Conservation (phyloP, 1,140 invertebrate genomes). For the Apocrypta bakeri region DNA sequence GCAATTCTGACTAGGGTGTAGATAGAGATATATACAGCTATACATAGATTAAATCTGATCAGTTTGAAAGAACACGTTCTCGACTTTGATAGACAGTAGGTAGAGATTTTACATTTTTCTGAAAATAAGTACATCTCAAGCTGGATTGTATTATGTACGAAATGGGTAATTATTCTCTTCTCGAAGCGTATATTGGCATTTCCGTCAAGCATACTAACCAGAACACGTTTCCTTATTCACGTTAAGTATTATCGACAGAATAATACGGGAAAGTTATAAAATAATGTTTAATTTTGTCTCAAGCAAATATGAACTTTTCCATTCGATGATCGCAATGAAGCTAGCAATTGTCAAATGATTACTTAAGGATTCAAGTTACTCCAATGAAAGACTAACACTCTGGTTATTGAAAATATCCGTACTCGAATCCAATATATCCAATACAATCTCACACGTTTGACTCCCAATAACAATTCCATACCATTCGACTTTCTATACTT, state of each 20-base stretch:
- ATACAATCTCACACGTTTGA: too few species aligned
- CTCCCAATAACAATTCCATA: too few species aligned
- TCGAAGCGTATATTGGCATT: neutral
- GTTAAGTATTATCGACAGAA: neutral
- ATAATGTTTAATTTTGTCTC: neutral
- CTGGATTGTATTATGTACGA: neutral
- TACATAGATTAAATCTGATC: neutral
- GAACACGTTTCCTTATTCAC: neutral
- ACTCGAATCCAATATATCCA: too few species aligned
- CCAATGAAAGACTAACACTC: too few species aligned
- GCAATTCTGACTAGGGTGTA: too few species aligned
- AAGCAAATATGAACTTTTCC: too few species aligned
- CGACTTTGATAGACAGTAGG: neutral
- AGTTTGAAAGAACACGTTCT: neutral
- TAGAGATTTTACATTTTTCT: too few species aligned
- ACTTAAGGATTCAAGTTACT: too few species aligned
- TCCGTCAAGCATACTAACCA: neutral
- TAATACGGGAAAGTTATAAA: neutral
- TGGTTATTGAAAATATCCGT: too few species aligned
- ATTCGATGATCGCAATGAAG: too few species aligned
- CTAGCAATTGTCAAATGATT: too few species aligned
- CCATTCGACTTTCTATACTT: too few species aligned
- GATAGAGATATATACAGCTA: neutral
- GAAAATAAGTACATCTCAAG: neutral
- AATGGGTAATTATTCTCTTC: neutral